Evolutionary conservation across 2,888 invertebrate species (phyloP).

Genomic region (Polyploca ridens): DNA sequence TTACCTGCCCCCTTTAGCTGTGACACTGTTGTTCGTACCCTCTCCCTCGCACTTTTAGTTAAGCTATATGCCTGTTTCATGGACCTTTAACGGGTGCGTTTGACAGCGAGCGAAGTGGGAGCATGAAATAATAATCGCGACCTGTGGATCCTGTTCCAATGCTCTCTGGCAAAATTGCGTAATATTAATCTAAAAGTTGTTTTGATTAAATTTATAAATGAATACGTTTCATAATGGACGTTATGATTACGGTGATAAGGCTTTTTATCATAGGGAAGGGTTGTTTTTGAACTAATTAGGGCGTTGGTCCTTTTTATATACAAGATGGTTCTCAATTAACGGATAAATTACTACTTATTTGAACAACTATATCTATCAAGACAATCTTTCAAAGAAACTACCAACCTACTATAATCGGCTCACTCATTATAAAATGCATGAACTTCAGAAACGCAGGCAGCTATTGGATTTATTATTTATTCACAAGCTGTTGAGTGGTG

Average conservation of each 20-base stretch:
- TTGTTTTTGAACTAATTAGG: neutral
- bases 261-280: neutral
- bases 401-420: no score
- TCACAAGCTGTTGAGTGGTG: no score
- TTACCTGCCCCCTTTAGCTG: slow-evolving; percentile 38
- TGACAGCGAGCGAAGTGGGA: slow-evolving; percentile 29
- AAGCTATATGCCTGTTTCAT: slow-evolving; percentile 24
- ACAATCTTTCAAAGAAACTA: no score
- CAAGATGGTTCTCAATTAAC: no score
- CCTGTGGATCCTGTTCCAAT: slow-evolving; percentile 34
- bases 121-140: slow-evolving; percentile 34
- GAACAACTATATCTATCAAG: no score
- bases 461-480: no score
- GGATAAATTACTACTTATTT: no score
- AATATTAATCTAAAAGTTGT: neutral
- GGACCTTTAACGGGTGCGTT: slow-evolving; percentile 27
- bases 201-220: neutral
- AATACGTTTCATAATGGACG: neutral
- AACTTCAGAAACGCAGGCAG: no score
- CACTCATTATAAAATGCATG: no score
- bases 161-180: slow-evolving; percentile 13
- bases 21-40: slow-evolving; percentile 25
- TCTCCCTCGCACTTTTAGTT: slow-evolving; percentile 18
- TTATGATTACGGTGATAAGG: neutral
- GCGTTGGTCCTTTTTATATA: neutral